Evolutionary conservation across 2,797 vertebrate genomes (phyloP).

Genomic region (Syndactyla subalaris): DNA sequence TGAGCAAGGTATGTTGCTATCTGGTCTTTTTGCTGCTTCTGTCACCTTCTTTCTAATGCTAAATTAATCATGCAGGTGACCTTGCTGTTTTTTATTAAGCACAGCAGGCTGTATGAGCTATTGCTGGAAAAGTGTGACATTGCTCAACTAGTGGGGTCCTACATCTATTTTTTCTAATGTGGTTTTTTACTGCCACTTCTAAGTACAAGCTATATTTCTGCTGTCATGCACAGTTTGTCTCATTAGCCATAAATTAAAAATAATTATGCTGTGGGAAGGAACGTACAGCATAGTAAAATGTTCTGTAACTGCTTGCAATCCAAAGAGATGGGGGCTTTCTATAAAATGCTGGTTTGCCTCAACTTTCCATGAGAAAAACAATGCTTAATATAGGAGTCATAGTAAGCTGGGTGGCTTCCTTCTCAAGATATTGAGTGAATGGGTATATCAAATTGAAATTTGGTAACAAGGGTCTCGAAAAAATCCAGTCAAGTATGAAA

Average conservation of each 20-base stretch:
- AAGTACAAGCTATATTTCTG: not conserved
- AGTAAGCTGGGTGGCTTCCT: not conserved
- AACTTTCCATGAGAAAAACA: not conserved
- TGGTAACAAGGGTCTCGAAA: not conserved
- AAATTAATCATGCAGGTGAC: constrained; percentile 52
- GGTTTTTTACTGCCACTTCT: not conserved
- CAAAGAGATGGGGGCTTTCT: not conserved
- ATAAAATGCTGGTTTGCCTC: not conserved
- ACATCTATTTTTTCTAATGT: not conserved
- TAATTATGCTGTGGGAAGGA: not conserved
- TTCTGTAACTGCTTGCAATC: not conserved
- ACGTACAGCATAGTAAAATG: not conserved
- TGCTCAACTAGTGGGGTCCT: not conserved
- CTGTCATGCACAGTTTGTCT: not conserved
- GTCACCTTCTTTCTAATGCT: not conserved
- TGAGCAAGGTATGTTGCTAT: not conserved
- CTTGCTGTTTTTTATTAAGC: constrained; percentile 28
- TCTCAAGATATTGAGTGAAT: not conserved
- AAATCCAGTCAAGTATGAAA: not conserved
- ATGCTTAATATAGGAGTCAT: not conserved
- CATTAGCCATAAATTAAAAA: not conserved
- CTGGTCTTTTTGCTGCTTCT: not conserved
- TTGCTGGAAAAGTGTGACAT: constrained; percentile 15
- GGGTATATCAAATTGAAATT: not conserved
- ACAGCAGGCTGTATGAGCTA: constrained; percentile 5